phyloP scores from a whole-genome alignment of 1,140 invertebrate genomes.

The Ridgeia piscesae region DNA sequence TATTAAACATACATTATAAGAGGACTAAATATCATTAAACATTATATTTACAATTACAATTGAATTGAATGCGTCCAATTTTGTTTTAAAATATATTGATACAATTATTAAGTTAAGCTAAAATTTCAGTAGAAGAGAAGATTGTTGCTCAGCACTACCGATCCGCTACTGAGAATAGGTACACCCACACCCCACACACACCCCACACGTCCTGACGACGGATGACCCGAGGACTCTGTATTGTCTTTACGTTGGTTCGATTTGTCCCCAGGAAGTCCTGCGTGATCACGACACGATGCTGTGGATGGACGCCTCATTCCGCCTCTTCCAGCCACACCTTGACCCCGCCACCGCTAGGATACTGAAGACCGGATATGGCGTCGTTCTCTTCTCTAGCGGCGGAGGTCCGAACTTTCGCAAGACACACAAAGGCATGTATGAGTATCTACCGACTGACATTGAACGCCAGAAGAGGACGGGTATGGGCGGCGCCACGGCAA shows the following conservation, averaged over 20 bases:
- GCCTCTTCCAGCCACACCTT: background rate
- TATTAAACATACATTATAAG: too few species aligned
- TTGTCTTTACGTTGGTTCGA: background rate
- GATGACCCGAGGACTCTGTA: too few species aligned
- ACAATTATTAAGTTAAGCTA: too few species aligned
- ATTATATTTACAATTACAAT: too few species aligned
- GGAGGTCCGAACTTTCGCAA: background rate
- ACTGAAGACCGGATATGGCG: background rate
- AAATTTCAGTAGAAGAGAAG: too few species aligned
- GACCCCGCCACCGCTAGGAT: background rate
- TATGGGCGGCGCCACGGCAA: background rate
- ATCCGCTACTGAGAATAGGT: too few species aligned
- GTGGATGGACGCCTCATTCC: background rate
- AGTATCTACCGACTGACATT: background rate
- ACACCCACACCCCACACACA: too few species aligned
- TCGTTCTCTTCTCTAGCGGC: background rate
- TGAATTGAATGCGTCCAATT: too few species aligned
- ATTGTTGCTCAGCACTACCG: too few species aligned
- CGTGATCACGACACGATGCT: background rate
- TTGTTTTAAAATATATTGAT: too few species aligned
- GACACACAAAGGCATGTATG: background rate
- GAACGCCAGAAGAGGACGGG: background rate
- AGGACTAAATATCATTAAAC: too few species aligned
- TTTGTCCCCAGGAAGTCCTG: background rate
- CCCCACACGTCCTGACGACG: too few species aligned